Conservation (phyloP, 2,113 vertebrate species). For the Crotophaga sulcirostris region DNA sequence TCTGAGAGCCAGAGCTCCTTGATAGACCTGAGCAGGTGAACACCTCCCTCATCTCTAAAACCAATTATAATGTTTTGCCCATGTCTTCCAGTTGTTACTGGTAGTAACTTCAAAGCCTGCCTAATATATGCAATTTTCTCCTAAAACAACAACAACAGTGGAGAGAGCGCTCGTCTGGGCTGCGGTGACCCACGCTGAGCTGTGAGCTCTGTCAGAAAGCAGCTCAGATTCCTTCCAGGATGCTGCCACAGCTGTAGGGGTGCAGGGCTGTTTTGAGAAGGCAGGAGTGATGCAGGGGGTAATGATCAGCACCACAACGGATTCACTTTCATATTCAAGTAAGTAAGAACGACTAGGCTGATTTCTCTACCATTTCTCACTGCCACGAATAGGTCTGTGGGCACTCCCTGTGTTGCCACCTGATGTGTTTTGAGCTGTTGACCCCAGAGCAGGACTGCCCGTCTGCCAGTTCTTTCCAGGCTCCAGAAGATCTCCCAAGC, state of each 20-base stretch:
- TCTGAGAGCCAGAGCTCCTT: background rate
- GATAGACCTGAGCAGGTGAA: background rate
- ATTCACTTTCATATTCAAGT: background rate
- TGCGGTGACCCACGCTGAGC: background rate
- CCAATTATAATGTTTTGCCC: background rate
- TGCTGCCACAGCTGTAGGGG: background rate
- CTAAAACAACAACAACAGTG: background rate
- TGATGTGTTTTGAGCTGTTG: background rate
- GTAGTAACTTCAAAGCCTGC: constrained; percentile 33
- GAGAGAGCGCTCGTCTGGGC: background rate
- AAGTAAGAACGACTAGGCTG: background rate
- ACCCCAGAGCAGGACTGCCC: background rate
- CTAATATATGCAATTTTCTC: constrained; percentile 54
- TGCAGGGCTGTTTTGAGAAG: background rate
- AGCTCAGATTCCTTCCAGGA: background rate
- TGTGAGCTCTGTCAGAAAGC: background rate
- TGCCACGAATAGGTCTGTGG: background rate
- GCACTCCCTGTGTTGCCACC: background rate
- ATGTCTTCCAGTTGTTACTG: background rate
- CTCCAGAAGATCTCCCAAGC: background rate
- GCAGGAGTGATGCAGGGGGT: background rate
- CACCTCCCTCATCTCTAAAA: background rate
- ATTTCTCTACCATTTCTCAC: accelerated
- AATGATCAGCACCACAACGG: background rate
- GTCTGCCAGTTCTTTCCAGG: background rate